Conservation (phyloP, 1,140 invertebrate genomes). For the Arctopsyche grandis region DNA sequence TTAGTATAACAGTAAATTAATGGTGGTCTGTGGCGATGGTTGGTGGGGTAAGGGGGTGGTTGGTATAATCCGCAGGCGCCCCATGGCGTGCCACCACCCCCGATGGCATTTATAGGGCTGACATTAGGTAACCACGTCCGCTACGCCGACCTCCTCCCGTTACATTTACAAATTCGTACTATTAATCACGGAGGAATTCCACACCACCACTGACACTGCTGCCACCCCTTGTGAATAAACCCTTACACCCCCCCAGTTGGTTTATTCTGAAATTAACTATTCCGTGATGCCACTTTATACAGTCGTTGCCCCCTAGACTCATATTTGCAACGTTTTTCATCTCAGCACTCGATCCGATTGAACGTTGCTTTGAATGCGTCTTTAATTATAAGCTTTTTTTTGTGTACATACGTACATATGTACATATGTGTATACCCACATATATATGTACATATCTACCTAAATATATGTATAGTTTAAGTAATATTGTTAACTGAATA, state of each 20-base stretch:
- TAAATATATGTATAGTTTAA: no score
- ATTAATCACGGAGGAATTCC: slow-evolving; percentile 55
- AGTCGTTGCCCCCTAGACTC: not conserved
- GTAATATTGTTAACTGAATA: no score
- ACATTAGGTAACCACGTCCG: slow-evolving; percentile 45
- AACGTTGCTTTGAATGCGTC: not conserved
- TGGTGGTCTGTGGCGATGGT: slow-evolving; percentile 11
- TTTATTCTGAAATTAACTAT: slow-evolving; percentile 54
- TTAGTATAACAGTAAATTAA: slow-evolving; percentile 38
- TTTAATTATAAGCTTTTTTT: not conserved
- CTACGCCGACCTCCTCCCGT: slow-evolving; percentile 37
- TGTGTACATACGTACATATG: not conserved
- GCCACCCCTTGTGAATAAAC: not conserved
- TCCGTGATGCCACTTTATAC: slow-evolving; percentile 9
- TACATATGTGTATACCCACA: not conserved
- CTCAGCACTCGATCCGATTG: not conserved
- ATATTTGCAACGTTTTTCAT: not conserved
- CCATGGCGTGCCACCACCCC: slow-evolving; percentile 34
- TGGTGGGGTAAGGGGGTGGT: not conserved
- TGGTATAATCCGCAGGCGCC: slow-evolving; percentile 3
- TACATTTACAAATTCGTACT: slow-evolving; percentile 54
- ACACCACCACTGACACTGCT: slow-evolving; percentile 31
- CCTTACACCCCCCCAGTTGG: not conserved
- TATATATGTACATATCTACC: no score
- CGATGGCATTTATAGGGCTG: slow-evolving; percentile 41